Percentiles rank a stretch among this genome's conserved stretches.
Evolutionary conservation across 2,797 vertebrate species (phyloP).

Genomic region (Ctenochaetus hawaiiensis): DNA sequence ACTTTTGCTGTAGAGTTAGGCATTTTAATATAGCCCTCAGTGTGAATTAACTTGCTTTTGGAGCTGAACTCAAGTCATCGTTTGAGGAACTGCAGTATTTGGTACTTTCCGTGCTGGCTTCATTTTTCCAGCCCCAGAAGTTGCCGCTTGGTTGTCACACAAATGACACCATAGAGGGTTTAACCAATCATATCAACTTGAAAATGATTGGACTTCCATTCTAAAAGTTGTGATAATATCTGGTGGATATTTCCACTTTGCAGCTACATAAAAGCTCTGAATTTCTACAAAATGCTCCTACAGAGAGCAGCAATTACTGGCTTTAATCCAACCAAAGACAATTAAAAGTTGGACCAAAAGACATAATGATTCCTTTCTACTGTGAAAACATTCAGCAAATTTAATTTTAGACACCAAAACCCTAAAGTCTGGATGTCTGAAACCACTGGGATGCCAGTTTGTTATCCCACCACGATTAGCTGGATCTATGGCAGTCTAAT

Average conservation of each 20-base stretch:
- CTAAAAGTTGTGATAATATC: neutral
- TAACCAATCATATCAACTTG: neutral
- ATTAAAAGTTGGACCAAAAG: conserved; percentile 37
- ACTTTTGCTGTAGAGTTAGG: too few relatives aligned
- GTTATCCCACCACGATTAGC: conserved; percentile 79
- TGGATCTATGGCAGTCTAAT: conserved; percentile 78
- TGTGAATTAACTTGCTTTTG: too few relatives aligned
- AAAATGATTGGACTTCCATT: neutral
- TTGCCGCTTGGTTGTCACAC: too few relatives aligned
- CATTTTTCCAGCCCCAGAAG: too few relatives aligned
- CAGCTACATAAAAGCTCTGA: neutral
- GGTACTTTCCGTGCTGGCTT: too few relatives aligned
- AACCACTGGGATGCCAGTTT: conserved; percentile 55
- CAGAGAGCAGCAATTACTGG: conserved; percentile 18
- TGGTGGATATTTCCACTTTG: conserved; percentile 13
- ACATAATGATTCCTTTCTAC: conserved; percentile 28
- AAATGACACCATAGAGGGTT: neutral
- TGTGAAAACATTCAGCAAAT: conserved; percentile 49
- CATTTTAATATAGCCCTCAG: too few relatives aligned
- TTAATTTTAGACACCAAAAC: conserved; percentile 66
- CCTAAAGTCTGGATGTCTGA: conserved; percentile 41
- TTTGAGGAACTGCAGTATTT: too few relatives aligned
- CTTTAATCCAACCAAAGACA: conserved; percentile 34
- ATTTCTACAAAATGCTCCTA: conserved; percentile 10
- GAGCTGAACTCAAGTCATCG: too few relatives aligned